A percentile compares a stretch with the other conserved stretches of the same genome.
Evolutionary conservation across 2,797 vertebrate genomes (phyloP).

Genomic region (Cirrhinus molitorella): DNA sequence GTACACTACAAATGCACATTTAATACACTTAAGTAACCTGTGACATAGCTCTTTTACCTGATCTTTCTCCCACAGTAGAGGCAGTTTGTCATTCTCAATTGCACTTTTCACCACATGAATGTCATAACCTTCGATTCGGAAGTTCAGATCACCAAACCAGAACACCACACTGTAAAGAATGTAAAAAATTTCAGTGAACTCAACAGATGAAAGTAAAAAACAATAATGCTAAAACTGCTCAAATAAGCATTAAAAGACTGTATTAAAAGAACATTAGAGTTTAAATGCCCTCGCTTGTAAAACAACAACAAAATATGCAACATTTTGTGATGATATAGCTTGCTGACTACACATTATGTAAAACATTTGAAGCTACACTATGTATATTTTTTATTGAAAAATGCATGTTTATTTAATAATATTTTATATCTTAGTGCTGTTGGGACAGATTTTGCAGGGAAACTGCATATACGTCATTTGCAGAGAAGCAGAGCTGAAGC

Average conservation of each 20-base stretch:
- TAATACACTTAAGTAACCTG: neutral
- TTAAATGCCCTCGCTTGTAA: neutral
- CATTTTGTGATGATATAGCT: neutral
- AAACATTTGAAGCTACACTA: neutral
- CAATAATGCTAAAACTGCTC: neutral
- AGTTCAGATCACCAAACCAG: slow-evolving; percentile 99
- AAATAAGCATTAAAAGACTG: neutral
- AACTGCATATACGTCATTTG: neutral
- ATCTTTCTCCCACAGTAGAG: slow-evolving; percentile 96
- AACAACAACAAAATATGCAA: neutral
- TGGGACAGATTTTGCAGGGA: neutral
- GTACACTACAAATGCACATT: neutral
- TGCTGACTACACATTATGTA: neutral
- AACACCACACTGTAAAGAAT: slow-evolving; percentile 86
- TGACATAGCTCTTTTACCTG: slow-evolving; percentile 82
- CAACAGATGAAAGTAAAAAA: neutral
- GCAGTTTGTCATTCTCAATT: slow-evolving; percentile 91
- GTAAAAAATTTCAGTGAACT: neutral
- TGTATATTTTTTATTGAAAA: neutral
- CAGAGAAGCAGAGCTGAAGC: neutral
- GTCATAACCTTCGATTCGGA: slow-evolving; percentile 95
- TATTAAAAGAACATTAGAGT: neutral
- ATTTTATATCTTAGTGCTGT: neutral
- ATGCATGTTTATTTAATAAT: neutral
- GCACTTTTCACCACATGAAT: slow-evolving; percentile 96